These are phyloP conservation scores for Odontomyia ornata DNA, from an alignment of 2,888 invertebrate species.

Conservation along the genomic window DNA sequence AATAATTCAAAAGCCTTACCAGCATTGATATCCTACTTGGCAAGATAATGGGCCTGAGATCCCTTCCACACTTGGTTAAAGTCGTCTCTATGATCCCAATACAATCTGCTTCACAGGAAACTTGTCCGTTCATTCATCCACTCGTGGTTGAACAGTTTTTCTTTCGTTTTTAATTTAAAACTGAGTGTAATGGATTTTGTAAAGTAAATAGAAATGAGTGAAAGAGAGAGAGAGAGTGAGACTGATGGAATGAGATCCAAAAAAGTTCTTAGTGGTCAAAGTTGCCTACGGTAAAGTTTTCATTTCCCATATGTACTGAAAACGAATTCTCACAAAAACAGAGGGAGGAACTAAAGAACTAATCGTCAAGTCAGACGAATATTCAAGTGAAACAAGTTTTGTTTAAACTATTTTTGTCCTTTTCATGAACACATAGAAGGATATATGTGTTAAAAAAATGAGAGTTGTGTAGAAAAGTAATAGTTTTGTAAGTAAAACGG, in stretches of 20 bases:
- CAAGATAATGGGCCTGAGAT: neutral
- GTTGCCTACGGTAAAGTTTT: slow-evolving; percentile 9
- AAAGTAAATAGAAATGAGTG: neutral
- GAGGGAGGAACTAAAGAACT: too few relatives aligned
- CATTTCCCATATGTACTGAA: neutral
- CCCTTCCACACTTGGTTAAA: neutral
- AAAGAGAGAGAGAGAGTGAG: neutral
- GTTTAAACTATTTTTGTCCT: too few relatives aligned
- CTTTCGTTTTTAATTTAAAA: slow-evolving; percentile 15
- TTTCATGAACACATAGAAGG: too few relatives aligned
- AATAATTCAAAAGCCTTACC: slow-evolving; percentile 1
- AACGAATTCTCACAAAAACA: too few relatives aligned
- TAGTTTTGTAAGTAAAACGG: neutral
- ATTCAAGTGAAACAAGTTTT: too few relatives aligned
- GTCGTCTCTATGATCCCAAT: neutral
- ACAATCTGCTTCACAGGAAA: neutral
- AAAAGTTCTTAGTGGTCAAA: neutral
- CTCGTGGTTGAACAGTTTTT: neutral
- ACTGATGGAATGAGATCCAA: too few relatives aligned
- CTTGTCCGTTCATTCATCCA: slow-evolving; percentile 9
- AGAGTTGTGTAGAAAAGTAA: neutral
- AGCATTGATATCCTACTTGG: too few relatives aligned
- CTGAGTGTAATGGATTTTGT: slow-evolving; percentile 13
- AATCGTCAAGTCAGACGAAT: too few relatives aligned
- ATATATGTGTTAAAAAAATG: neutral